phyloP scores from a whole-genome alignment of 2,113 vertebrate species.

The Rallus limicola region DNA sequence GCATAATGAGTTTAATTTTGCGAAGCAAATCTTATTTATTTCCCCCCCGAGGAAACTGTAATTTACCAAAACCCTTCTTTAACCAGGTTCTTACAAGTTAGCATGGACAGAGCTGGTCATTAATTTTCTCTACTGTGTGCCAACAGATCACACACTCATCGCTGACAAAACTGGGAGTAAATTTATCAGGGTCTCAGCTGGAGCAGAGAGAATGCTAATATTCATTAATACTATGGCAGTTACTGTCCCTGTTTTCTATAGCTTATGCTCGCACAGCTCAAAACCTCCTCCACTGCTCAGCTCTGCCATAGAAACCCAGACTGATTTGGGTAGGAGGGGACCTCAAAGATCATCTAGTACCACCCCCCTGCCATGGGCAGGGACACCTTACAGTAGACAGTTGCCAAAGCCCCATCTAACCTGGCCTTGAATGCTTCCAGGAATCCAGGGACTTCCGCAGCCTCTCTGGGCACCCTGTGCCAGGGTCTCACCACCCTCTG shows the following conservation, averaged over 20 bases:
- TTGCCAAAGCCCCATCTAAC: too few species aligned
- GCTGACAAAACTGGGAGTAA: background rate
- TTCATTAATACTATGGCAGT: background rate
- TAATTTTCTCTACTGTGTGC: background rate
- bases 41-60: background rate
- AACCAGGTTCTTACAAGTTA: background rate
- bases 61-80: background rate
- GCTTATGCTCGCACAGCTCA: too few species aligned
- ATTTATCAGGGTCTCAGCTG: background rate
- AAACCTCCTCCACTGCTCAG: background rate
- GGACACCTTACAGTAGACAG: too few species aligned
- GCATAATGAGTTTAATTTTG: background rate
- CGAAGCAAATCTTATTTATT: background rate
- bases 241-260: background rate
- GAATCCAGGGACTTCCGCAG: too few species aligned
- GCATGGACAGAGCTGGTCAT: background rate
- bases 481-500: too few species aligned
- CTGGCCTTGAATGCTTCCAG: too few species aligned
- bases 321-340: too few species aligned
- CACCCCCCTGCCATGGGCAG: too few species aligned
- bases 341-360: too few species aligned
- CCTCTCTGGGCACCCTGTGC: too few species aligned
- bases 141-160: background rate
- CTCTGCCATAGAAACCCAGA: background rate
- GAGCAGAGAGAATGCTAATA: background rate